Evolutionary conservation across 2,113 vertebrate genomes (phyloP).

Genomic region (Empidonax traillii): DNA sequence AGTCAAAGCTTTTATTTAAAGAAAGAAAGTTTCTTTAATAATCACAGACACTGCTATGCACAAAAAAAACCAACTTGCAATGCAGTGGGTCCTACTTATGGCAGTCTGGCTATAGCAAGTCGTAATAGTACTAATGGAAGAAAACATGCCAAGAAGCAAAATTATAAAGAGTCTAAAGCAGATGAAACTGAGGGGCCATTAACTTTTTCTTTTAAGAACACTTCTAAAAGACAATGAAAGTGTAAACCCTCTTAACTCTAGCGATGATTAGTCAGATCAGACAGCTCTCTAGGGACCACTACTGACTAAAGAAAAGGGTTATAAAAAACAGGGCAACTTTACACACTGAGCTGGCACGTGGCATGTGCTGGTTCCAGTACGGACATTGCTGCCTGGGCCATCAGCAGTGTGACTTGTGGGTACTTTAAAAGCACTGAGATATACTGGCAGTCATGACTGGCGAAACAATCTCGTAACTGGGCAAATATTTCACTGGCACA

Average conservation of each 20-base stretch:
- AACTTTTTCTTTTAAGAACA: background rate
- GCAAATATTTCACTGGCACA: background rate
- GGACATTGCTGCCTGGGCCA: background rate
- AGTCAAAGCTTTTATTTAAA: slow-evolving; percentile 13
- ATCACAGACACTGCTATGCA: background rate
- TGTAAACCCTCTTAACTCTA: background rate
- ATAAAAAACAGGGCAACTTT: background rate
- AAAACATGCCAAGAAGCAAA: background rate
- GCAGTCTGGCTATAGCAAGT: background rate
- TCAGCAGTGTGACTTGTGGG: background rate
- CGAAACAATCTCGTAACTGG: background rate
- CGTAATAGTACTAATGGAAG: background rate
- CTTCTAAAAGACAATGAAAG: background rate
- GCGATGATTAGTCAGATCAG: background rate
- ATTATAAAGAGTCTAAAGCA: background rate
- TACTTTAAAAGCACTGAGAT: background rate
- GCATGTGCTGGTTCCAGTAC: background rate
- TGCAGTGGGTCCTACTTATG: background rate
- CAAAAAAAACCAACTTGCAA: background rate
- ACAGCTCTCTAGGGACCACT: background rate
- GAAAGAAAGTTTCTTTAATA: background rate
- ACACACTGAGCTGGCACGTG: background rate
- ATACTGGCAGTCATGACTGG: background rate
- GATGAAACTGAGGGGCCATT: background rate
- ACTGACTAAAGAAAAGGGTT: background rate